Evolutionary conservation across 1,140 invertebrate genomes (phyloP).

Genomic region (Eueides isabella): DNA sequence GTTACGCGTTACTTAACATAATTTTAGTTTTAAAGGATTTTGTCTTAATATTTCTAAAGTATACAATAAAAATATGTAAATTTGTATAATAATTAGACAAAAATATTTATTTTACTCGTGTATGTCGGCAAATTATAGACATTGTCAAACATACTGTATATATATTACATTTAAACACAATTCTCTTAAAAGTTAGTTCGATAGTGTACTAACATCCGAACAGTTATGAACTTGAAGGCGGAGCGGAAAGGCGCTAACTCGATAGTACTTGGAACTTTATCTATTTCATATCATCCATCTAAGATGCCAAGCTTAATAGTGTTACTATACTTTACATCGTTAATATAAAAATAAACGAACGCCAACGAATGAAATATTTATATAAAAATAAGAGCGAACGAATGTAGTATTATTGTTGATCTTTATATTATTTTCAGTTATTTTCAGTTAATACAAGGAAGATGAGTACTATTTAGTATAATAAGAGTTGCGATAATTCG

Average conservation of each 20-base stretch:
- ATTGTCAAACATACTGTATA: background rate
- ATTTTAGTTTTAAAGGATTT: background rate
- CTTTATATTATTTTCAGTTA: too few relatives aligned
- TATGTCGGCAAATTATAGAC: too few relatives aligned
- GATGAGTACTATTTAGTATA: too few relatives aligned
- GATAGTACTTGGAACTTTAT: background rate
- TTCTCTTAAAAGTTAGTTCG: background rate
- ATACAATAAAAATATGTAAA: too few relatives aligned
- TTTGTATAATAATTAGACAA: too few relatives aligned
- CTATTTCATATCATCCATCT: background rate
- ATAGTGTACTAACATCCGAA: background rate
- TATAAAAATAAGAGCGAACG: too few relatives aligned
- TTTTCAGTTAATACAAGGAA: too few relatives aligned
- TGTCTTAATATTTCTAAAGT: too few relatives aligned
- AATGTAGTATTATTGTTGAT: too few relatives aligned
- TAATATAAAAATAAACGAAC: background rate
- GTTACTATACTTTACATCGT: background rate
- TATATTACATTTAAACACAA: background rate
- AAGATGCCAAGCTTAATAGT: background rate
- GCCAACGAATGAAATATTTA: too few relatives aligned
- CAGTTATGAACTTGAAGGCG: background rate
- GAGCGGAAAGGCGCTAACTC: background rate
- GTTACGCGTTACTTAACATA: background rate
- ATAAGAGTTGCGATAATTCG: too few relatives aligned
- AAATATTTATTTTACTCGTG: too few relatives aligned